Percentiles rank a stretch among this genome's conserved stretches.
These are phyloP conservation scores for Pomacea canaliculata DNA, from an alignment of 2,888 invertebrate species.

Conservation along the genomic window DNA sequence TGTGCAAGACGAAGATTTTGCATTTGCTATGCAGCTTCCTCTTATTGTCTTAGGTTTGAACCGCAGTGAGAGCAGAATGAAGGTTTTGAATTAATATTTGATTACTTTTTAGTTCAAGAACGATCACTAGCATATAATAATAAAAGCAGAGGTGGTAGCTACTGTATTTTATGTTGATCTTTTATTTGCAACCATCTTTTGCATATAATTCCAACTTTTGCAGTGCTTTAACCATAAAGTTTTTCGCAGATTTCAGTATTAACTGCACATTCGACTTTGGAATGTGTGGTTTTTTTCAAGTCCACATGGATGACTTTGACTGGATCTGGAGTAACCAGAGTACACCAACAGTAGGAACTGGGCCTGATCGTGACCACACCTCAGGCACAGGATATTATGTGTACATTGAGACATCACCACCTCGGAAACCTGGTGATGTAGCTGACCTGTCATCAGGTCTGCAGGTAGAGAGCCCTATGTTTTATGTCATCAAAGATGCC, in stretches of 20 bases:
- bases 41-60: too few species aligned
- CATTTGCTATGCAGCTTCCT: too few species aligned
- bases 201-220: too few species aligned
- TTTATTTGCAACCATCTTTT: too few species aligned
- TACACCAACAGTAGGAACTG: slow-evolving; percentile 55
- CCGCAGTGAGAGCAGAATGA: too few species aligned
- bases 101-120: too few species aligned
- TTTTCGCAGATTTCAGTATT: slow-evolving; percentile 9
- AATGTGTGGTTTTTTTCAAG: slow-evolving; percentile 57
- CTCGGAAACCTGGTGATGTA: slow-evolving; percentile 47
- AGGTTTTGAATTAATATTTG: too few species aligned
- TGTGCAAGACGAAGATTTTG: too few species aligned
- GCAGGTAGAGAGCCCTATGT: slow-evolving; percentile 20
- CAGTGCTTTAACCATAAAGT: neutral
- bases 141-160: too few species aligned
- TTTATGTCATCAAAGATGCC: too few species aligned
- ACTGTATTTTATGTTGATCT: too few species aligned
- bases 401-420: slow-evolving; percentile 61
- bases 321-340: slow-evolving; percentile 53
- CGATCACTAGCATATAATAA: too few species aligned
- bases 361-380: slow-evolving; percentile 63
- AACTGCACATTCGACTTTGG: slow-evolving; percentile 64
- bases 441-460: slow-evolving; percentile 49
- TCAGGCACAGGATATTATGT: slow-evolving; percentile 61
- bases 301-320: slow-evolving; percentile 59